Conservation (phyloP, 2,888 invertebrate species). For the Zhengitettix transpicula region DNA sequence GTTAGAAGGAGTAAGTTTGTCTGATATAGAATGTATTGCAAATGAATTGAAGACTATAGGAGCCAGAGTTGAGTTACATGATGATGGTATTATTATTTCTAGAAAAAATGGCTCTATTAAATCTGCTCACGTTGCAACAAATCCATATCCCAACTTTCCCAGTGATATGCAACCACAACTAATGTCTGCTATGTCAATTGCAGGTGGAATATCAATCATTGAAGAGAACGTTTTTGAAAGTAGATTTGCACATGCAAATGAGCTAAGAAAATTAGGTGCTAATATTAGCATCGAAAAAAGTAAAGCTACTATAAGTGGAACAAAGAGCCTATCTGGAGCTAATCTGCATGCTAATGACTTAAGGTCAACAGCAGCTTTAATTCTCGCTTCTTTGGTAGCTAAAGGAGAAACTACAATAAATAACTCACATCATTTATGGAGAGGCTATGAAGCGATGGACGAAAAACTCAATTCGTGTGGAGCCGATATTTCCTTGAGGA, state of each 20-base stretch:
- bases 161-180: not conserved
- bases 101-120: not conserved
- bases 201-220: constrained; percentile 8
- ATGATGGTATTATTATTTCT: not conserved
- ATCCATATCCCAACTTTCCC: not conserved
- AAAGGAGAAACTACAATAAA: too few relatives aligned
- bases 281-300: not conserved
- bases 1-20: not conserved
- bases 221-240: constrained; percentile 10
- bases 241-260: constrained; percentile 9
- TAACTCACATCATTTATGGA: too few relatives aligned
- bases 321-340: not conserved
- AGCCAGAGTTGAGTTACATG: not conserved
- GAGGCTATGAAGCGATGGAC: too few relatives aligned
- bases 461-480: too few relatives aligned
- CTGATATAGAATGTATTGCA: not conserved
- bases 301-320: not conserved
- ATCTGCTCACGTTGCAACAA: not conserved
- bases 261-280: constrained; percentile 9
- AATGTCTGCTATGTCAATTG: not conserved
- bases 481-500: too few relatives aligned
- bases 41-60: not conserved
- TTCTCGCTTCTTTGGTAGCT: too few relatives aligned
- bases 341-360: too few relatives aligned
- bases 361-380: too few relatives aligned